Evolutionary conservation across 2,113 vertebrate genomes (phyloP).

Genomic region (Bubo blakistoni): DNA sequence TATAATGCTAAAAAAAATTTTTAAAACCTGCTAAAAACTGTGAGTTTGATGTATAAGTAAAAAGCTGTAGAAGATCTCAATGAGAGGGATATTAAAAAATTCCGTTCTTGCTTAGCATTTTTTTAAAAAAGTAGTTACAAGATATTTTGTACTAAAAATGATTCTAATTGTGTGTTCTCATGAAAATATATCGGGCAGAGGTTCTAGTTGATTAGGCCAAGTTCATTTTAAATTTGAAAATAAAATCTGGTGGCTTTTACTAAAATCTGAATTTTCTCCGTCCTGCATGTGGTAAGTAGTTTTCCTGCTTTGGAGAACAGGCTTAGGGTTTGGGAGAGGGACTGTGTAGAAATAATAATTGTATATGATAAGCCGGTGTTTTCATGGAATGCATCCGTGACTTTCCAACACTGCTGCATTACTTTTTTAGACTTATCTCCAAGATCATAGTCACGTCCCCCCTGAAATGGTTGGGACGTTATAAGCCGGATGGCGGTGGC

Average conservation of each 20-base stretch:
- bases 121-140: not conserved
- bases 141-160: not conserved
- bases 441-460: not conserved
- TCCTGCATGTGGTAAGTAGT: not conserved
- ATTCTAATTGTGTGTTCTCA: not conserved
- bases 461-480: not conserved
- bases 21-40: not conserved
- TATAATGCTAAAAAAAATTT: not conserved
- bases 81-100: not conserved
- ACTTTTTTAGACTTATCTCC: not conserved
- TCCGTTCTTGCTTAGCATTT: not conserved
- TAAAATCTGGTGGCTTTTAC: not conserved
- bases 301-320: not conserved
- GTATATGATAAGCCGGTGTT: not conserved
- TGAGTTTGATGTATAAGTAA: not conserved
- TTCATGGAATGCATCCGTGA: not conserved
- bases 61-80: not conserved
- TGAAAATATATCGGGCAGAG: not conserved
- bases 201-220: not conserved
- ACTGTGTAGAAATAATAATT: too few relatives aligned
- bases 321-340: not conserved
- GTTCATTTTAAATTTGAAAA: not conserved
- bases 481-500: accelerated
- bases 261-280: not conserved
- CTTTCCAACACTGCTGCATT: not conserved